These are phyloP conservation scores for Eurypyga helias DNA, from an alignment of 2,113 vertebrate genomes.

Conservation along the genomic window DNA sequence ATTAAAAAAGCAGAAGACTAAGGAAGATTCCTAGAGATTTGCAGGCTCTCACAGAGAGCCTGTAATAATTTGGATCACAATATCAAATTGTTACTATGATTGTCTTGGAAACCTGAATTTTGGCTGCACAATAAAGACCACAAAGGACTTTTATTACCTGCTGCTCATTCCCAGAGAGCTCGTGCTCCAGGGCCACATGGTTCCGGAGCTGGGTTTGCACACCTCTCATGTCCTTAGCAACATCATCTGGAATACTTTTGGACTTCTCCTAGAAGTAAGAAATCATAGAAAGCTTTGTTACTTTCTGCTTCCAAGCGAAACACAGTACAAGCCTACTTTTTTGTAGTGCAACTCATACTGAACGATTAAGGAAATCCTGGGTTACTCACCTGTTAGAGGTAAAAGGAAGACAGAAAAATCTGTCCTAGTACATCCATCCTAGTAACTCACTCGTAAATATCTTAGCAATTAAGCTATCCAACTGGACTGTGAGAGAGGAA, in stretches of 20 bases:
- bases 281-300: not conserved
- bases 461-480: not conserved
- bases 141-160: slow-evolving; percentile 72
- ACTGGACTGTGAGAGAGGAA: not conserved
- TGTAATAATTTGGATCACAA: not conserved
- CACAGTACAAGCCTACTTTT: not conserved
- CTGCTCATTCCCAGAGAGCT: slow-evolving; percentile 78
- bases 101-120: not conserved
- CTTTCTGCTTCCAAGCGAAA: not conserved
- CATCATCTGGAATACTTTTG: slow-evolving; percentile 82
- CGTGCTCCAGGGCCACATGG: slow-evolving; percentile 81
- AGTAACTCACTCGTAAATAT: not conserved
- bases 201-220: slow-evolving; percentile 84
- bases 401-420: not conserved
- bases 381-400: not conserved
- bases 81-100: not conserved
- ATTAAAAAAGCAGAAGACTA: not conserved
- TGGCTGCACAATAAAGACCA: not conserved
- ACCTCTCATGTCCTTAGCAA: slow-evolving; percentile 83
- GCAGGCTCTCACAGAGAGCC: not conserved
- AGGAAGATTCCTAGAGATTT: not conserved
- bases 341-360: not conserved
- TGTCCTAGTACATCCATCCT: not conserved
- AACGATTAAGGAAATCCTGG: not conserved
- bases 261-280: slow-evolving; percentile 78